Conservation (phyloP, 2,113 vertebrate species). For the Rostratula benghalensis region DNA sequence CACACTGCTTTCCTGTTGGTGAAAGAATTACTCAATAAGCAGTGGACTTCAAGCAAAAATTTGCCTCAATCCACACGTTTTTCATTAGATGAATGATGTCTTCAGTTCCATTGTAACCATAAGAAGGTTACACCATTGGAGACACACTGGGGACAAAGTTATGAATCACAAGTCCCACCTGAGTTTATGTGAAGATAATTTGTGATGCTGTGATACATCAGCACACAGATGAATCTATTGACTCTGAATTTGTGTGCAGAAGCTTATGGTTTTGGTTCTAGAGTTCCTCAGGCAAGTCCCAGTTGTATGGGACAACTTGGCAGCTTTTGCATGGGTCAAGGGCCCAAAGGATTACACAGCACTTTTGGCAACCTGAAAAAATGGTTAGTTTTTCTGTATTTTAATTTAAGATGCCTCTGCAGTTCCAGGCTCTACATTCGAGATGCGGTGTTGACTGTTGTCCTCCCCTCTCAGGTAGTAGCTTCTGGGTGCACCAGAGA, state of each 20-base stretch:
- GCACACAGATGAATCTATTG: not conserved
- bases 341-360: not conserved
- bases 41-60: not conserved
- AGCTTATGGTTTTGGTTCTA: not conserved
- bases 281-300: not conserved
- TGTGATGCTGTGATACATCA: not conserved
- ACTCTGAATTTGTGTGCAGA: not conserved
- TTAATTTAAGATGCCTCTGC: not conserved
- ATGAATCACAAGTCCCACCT: not conserved
- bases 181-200: not conserved
- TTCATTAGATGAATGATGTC: not conserved
- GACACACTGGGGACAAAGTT: not conserved
- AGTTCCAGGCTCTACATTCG: not conserved
- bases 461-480: not conserved
- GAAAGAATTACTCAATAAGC: not conserved
- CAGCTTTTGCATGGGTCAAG: not conserved
- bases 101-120: not conserved
- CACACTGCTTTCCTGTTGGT: not conserved
- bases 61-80: not conserved
- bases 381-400: not conserved
- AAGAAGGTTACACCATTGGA: not conserved
- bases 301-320: accelerated
- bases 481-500: not conserved
- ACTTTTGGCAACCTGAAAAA: not conserved
- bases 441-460: not conserved